Base-by-base conservation (phyloP, 64 coral and sea anemone genomes). In the Pocillopora damicornis region DNA sequence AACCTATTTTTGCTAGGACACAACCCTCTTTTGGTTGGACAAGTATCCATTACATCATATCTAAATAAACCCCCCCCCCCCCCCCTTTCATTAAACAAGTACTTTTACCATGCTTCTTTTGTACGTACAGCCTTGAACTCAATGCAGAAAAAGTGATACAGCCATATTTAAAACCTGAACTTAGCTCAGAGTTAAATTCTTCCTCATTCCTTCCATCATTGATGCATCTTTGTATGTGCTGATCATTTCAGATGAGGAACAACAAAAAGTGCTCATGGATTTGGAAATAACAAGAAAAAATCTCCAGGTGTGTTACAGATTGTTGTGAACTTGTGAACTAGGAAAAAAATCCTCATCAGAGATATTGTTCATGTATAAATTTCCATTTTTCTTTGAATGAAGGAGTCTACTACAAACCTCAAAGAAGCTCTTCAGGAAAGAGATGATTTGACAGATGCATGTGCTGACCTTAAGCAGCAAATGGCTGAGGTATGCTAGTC, bases 401-500 rank as follows among this genome's bases (percentile, higher is more conserved):
- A 88, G 88, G 88, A 74, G 1, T 72, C 77, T 15, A 66, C 23
- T 35, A 13, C 37, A 51, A 80, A 89, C 18, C 88, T 89, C 2
- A 78, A 89, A 35, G 35, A 81, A 37, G 67, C 26, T 61, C 64
- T 69, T 5, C 69, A 58, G 37, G 76, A 89, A 35, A 73, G 72
- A 81, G 75, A 81, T 59, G 86, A 89, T 22, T 73, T 93, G 34
- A 18, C 59, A 60, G 64, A 93, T 34, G 37, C 79, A 9, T 89
- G 88, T 36, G 58, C 81, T n/a, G 79, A 88, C 4, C 25, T 93
- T 1, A 93, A 89, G 14, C 74, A 60, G 26, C 91, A 93, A 34
- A 93, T 93, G 78, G 87, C 87, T n/a, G 78, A 93, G 91, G 91
- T 89, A 51, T 2, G 42, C 30, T 51, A 51, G 42, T 7, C 42